Evolutionary conservation across 2,888 invertebrate species (phyloP), one percentile per base, ranked within the genome.

Genomic region (Sphinx pinastri): DNA sequence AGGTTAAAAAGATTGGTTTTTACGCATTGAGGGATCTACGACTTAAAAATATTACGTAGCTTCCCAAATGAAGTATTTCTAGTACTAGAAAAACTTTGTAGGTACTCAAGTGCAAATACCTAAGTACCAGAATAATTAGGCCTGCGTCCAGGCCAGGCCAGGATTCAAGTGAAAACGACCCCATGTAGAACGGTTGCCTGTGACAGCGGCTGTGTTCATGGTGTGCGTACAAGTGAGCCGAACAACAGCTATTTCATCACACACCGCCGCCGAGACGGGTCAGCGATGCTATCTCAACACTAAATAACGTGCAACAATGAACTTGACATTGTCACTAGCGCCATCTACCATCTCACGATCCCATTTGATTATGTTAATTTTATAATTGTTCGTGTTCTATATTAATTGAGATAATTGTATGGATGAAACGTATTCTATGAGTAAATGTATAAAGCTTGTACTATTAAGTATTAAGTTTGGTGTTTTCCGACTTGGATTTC

Each of bases 211-310:
- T 19, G 8, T 5, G 81, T 85, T 88, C 87, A 90, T 89, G 88
- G 88, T 88, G 84, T 81, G 82, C 80, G 84, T 85, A 83, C 85
- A 88, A 90, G 87, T 90, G 87, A 88, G 86, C 71, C 88, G 83
- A 86, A 84, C 80, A 82, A 91, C 91, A 87, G 90, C 86, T 86
- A 88, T 79, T 81, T 82, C 81, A 86, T 81, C 81, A 83, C 83
- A 81, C 80, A 77, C 76, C 77, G 78, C 74, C 77, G 84, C 77
- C 79, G 79, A 75, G 79, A 75, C 81, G 70, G 87, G 86, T 88
- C 88, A 86, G 58, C 82, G 91, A 90, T 91, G 79, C 80, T 85
- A 90, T 90, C 88, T 71, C 68, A 63, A 73, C 68, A 63, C 70
- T 66, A 71, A 72, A 73, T 73, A 72, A 70, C 74, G 58, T 79